A percentile compares a stretch with the other conserved stretches of the same genome.
phyloP scores from a whole-genome alignment of 2,113 vertebrate genomes.

The Cervus canadensis region DNA sequence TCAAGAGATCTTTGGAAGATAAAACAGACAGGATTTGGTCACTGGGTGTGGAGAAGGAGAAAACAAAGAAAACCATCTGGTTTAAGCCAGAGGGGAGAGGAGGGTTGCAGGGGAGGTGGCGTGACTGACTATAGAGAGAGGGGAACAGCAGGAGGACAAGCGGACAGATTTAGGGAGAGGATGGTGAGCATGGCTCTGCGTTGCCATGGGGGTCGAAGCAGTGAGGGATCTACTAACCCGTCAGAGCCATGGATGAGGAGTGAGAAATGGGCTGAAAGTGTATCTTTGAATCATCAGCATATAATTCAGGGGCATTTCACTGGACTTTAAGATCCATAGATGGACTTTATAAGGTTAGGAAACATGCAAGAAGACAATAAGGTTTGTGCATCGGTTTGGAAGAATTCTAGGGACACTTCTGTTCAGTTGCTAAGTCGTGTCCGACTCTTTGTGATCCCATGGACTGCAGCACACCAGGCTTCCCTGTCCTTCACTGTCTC shows the following conservation, averaged over 20 bases:
- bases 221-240: background rate
- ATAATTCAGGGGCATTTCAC: background rate
- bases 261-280: background rate
- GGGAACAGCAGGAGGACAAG: background rate
- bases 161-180: background rate
- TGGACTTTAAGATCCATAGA: background rate
- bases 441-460: rapidly evolving
- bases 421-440: background rate
- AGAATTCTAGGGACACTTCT: background rate
- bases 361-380: background rate
- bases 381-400: background rate
- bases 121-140: background rate
- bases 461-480: background rate
- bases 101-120: background rate
- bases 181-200: background rate
- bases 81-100: background rate
- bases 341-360: background rate
- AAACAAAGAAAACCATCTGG: background rate
- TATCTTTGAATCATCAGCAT: background rate
- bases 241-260: background rate
- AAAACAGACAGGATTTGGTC: background rate
- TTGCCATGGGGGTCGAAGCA: background rate
- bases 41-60: background rate
- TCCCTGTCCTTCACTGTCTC: background rate
- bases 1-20: background rate